These are phyloP conservation scores for Lamprologus speciosus DNA, from an alignment of 2,113 vertebrate genomes.

Conservation along the genomic window DNA sequence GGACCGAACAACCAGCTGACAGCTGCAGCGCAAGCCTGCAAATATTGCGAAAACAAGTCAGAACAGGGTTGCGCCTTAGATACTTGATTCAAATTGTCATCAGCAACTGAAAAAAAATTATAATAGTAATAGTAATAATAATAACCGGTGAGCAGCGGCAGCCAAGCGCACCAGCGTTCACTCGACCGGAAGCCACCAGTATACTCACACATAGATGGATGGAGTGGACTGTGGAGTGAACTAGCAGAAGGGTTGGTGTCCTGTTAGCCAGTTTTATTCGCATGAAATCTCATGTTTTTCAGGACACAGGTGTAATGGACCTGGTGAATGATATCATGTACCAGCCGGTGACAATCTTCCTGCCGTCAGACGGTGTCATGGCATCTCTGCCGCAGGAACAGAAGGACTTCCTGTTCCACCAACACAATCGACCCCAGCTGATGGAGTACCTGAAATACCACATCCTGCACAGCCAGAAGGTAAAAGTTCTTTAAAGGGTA, in stretches of 20 bases:
- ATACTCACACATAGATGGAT: not conserved
- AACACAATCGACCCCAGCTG: slow-evolving; percentile 73
- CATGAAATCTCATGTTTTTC: not conserved
- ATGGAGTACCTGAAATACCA: slow-evolving; percentile 85
- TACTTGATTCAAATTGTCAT: not conserved
- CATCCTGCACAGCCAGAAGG: slow-evolving; percentile 75
- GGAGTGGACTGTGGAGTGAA: not conserved
- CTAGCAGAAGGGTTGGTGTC: not conserved
- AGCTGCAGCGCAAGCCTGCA: not conserved
- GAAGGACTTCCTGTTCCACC: slow-evolving; percentile 80
- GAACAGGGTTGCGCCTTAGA: not conserved
- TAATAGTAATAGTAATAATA: not conserved
- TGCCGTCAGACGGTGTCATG: slow-evolving; percentile 80
- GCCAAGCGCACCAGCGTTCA: not conserved
- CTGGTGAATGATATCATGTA: slow-evolving; percentile 70
- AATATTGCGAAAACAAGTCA: not conserved
- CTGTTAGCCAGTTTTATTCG: not conserved
- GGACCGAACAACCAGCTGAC: not conserved
- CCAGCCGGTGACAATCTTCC: slow-evolving; percentile 81
- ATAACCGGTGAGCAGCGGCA: not conserved
- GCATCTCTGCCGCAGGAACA: slow-evolving; percentile 74
- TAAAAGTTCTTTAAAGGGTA: slow-evolving; percentile 12
- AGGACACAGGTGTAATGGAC: slow-evolving; percentile 78
- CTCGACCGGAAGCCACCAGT: not conserved
- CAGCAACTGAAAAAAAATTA: not conserved